Evolutionary conservation across 1,140 invertebrate species (phyloP), one percentile per base, ranked within the genome.

Genomic region (Drosophila prosaltans): DNA sequence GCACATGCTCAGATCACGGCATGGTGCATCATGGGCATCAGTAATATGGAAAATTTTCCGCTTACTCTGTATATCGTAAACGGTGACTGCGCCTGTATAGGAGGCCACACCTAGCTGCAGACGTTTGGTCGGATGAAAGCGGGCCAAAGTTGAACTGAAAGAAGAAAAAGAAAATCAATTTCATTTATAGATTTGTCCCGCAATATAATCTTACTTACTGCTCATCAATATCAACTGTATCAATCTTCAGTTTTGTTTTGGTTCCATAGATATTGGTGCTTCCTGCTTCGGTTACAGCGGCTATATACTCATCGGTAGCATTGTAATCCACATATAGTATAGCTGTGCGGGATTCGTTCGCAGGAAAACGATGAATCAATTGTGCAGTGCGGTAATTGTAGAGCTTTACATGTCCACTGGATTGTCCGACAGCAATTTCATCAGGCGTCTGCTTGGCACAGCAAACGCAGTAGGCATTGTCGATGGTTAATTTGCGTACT

Each of bases 251-350:
- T 41, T 82, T 81, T 4, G 92, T 91, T 40, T 91, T 90, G 3
- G 78, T 80, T n/a, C 91, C 91, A 58, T 82, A 91, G 7, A 92
- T 77, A 43, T 89, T 91, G 1, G 92, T 85, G 26, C 51, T 45
- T n/a, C 91, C 91, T 48, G 65, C 72, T 30, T 92, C 91, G 16
- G 81, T 72, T 9, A 92, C 91, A 1, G 89, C 81, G 1, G 92
- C 81, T 69, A 92, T 84, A 45, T 91, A 92, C 39, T 92, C 92
- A 72, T 92, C 90, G 4, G 78, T 83, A 16, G 74, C 69, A 65
- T 90, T 92, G 48, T 90, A 92, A 57, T 92, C 92, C 61, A 92
- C 70, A 66, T 72, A 90, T 5, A 92, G 55, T 5, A 92, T 90
- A 3, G 83, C 78, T 39, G 77, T 90, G 7, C 84, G 73, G n/a